These are phyloP conservation scores for Odontophorus gujanensis DNA, from an alignment of 2,113 vertebrate species.

Conservation along the genomic window DNA sequence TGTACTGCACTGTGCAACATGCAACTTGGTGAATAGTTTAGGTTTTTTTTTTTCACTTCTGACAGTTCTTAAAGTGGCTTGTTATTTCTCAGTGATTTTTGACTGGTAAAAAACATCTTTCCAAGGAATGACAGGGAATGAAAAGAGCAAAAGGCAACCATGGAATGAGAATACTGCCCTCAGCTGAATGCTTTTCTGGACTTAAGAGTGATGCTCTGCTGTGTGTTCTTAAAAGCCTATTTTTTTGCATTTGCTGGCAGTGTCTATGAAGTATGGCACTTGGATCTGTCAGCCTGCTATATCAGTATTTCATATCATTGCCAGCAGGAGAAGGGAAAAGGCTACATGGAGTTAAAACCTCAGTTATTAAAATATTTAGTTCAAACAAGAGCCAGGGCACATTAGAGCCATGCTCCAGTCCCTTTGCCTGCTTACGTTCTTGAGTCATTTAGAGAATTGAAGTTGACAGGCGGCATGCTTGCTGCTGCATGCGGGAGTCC, in stretches of 20 bases:
- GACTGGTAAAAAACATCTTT: neutral
- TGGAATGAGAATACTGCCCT: neutral
- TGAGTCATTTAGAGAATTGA: neutral
- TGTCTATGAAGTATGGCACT: accelerated
- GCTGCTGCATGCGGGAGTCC: accelerated
- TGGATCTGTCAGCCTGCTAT: neutral
- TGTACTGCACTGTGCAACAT: neutral
- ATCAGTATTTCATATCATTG: neutral
- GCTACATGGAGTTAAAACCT: neutral
- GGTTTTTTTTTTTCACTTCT: neutral
- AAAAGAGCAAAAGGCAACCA: neutral
- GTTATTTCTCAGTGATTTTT: neutral
- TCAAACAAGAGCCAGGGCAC: neutral
- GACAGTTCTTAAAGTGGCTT: neutral
- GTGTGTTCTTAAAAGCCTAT: neutral
- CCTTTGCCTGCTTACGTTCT: neutral
- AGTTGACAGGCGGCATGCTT: accelerated
- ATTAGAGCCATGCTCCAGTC: neutral
- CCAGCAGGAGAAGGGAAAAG: neutral
- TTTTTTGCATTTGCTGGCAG: neutral
- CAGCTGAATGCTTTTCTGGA: neutral
- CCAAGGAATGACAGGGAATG: neutral
- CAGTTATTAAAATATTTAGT: neutral
- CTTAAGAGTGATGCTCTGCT: neutral
- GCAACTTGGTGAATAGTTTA: neutral